phyloP scores from a whole-genome alignment of 2,113 vertebrate genomes.

The Monarcha castaneiventris region DNA sequence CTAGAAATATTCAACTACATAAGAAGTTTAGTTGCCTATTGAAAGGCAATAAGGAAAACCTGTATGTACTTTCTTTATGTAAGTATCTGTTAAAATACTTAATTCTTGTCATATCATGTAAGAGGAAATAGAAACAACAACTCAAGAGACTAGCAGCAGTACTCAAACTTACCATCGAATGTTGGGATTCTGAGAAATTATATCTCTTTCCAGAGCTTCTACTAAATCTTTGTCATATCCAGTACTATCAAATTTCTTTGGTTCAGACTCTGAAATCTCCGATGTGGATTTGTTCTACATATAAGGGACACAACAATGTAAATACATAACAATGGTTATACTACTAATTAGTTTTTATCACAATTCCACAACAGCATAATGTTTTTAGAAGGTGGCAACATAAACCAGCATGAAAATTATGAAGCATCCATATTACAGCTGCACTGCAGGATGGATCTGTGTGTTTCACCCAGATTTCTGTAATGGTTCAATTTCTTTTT shows the following conservation, averaged over 20 bases:
- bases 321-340: background rate
- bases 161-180: conserved; percentile 86
- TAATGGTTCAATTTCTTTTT: background rate
- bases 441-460: background rate
- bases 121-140: background rate
- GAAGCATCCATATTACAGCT: background rate
- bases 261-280: conserved; percentile 86
- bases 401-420: background rate
- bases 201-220: conserved; percentile 95
- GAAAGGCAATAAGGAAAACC: background rate
- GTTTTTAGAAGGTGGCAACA: background rate
- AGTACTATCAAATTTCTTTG: conserved; percentile 89
- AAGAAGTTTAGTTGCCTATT: background rate
- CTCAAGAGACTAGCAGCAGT: background rate
- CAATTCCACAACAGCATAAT: background rate
- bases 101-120: background rate
- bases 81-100: background rate
- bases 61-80: background rate
- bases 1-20: background rate
- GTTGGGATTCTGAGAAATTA: conserved; percentile 97
- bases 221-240: conserved; percentile 96
- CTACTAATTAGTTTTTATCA: background rate
- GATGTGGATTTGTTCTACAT: conserved; percentile 83
- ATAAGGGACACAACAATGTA: background rate
- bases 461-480: background rate